Evolutionary conservation across 2,888 invertebrate genomes (phyloP).

Genomic region (Tortricodes alternella): DNA sequence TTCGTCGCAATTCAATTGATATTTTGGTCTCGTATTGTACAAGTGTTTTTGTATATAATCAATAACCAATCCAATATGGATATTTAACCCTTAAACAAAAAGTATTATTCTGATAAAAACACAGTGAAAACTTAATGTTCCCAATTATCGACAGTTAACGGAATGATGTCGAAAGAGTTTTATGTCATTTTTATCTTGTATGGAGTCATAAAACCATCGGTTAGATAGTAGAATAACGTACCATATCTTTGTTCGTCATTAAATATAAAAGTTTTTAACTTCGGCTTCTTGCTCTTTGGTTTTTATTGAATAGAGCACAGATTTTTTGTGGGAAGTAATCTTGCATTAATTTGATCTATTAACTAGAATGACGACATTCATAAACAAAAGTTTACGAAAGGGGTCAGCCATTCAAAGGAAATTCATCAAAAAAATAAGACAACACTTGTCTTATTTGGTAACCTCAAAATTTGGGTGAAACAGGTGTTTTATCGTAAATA

Average conservation of each 20-base stretch:
- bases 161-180: conserved; percentile 22
- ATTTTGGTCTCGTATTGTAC: too few species aligned
- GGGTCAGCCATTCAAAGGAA: not conserved
- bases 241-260: not conserved
- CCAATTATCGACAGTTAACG: conserved; percentile 21
- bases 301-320: not conserved
- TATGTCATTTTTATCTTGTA: conserved; percentile 26
- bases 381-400: not conserved
- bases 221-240: not conserved
- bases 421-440: too few species aligned
- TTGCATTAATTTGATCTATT: not conserved
- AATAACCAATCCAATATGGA: not conserved
- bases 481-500: too few species aligned
- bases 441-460: too few species aligned
- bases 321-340: not conserved
- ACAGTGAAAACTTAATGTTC: conserved; percentile 3
- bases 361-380: not conserved
- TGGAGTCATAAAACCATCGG: conserved; percentile 6
- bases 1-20: too few species aligned
- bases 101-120: conserved; percentile 1
- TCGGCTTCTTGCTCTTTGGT: not conserved
- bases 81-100: conserved; percentile 9
- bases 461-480: too few species aligned
- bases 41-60: too few species aligned
- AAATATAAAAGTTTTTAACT: not conserved